Percentiles rank a stretch among this genome's conserved stretches.
phyloP scores from a whole-genome alignment of 1,140 invertebrate genomes.

The Brachionus angularis region DNA sequence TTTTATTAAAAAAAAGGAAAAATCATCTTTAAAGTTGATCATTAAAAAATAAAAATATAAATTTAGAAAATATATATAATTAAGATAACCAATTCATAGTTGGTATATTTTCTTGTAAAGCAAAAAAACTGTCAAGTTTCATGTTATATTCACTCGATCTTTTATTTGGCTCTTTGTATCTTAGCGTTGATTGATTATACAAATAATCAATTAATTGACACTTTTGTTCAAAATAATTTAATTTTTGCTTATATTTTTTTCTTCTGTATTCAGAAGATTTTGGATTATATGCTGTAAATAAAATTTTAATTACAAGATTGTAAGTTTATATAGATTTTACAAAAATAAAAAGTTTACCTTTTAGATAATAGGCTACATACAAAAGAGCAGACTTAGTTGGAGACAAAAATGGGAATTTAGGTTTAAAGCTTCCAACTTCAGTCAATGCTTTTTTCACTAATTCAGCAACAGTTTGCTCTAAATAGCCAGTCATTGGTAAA shows the following conservation, averaged over 20 bases:
- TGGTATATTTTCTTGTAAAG: conserved; percentile 36
- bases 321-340: conserved; percentile 8
- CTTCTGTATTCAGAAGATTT: conserved; percentile 57
- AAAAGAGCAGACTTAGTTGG: conserved; percentile 54
- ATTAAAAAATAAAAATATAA: too few relatives aligned
- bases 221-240: conserved; percentile 56
- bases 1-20: background rate
- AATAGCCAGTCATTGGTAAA: conserved; percentile 58
- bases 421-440: conserved; percentile 56
- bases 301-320: too few relatives aligned
- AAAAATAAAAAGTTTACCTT: conserved; percentile 1
- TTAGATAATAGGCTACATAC: conserved; percentile 56
- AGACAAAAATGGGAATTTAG: conserved; percentile 58
- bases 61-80: background rate
- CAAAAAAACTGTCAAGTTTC: conserved; percentile 56
- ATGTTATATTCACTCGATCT: conserved; percentile 54
- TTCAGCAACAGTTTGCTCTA: conserved; percentile 57
- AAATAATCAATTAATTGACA: conserved; percentile 57
- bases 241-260: conserved; percentile 57
- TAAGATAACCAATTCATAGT: conserved; percentile 43
- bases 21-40: background rate
- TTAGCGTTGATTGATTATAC: conserved; percentile 54
- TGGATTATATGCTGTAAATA: conserved; percentile 55
- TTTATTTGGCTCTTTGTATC: conserved; percentile 54
- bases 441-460: conserved; percentile 55